Evolutionary conservation across 2,113 vertebrate species (phyloP).

Genomic region (Ornithorhynchus anatinus): DNA sequence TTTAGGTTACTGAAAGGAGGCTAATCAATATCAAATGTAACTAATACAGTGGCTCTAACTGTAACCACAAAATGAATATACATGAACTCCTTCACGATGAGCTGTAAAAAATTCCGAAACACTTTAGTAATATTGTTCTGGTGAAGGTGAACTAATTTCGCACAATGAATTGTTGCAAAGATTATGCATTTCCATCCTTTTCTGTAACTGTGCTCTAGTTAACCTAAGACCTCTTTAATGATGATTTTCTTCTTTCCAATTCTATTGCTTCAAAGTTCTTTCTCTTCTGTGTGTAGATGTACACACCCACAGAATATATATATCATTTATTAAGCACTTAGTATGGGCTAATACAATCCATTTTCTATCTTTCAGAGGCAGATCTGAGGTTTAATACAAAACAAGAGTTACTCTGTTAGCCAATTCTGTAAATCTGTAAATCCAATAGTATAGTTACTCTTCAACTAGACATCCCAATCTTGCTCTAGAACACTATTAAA

Average conservation of each 20-base stretch:
- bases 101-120: conserved; percentile 15
- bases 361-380: too few relatives aligned
- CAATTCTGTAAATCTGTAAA: background rate
- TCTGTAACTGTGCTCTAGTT: background rate
- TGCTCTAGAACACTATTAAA: background rate
- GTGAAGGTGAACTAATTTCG: background rate
- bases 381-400: too few relatives aligned
- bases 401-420: background rate
- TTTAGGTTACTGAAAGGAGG: conserved; percentile 8
- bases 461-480: background rate
- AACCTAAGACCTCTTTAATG: background rate
- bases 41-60: conserved; percentile 22
- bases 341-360: too few relatives aligned
- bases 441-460: background rate
- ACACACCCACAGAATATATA: too few relatives aligned
- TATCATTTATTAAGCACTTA: too few relatives aligned
- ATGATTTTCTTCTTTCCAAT: too few relatives aligned
- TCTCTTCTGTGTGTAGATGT: too few relatives aligned
- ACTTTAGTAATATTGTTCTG: background rate
- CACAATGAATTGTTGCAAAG: background rate
- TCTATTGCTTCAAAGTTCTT: too few relatives aligned
- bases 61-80: background rate
- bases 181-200: background rate
- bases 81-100: background rate
- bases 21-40: conserved; percentile 15